Conservation (phyloP, 2,113 vertebrate species). For the Erpornis zantholeuca region DNA sequence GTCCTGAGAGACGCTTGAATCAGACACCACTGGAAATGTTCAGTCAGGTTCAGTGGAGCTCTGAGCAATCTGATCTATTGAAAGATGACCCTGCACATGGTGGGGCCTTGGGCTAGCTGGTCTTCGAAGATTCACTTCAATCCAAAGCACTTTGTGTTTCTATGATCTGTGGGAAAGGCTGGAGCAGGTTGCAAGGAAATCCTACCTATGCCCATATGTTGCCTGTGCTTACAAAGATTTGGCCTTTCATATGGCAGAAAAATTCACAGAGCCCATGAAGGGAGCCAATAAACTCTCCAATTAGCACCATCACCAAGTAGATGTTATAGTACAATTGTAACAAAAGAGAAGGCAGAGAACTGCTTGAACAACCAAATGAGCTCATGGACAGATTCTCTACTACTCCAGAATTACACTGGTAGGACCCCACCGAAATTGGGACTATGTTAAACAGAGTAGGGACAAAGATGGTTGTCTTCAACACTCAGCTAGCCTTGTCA, state of each 20-base stretch:
- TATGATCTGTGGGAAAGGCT: neutral
- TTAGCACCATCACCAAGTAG: neutral
- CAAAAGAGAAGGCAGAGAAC: neutral
- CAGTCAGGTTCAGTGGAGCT: neutral
- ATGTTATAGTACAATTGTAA: neutral
- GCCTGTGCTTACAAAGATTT: neutral
- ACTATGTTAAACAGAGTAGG: neutral
- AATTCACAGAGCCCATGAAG: neutral
- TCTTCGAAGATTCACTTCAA: neutral
- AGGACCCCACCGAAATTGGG: neutral
- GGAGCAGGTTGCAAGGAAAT: neutral
- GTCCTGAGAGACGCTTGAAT: neutral
- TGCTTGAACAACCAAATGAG: neutral
- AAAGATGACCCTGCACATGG: neutral
- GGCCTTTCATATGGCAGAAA: neutral
- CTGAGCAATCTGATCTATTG: neutral
- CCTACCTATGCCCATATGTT: accelerated
- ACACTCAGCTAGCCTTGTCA: neutral
- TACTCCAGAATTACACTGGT: neutral
- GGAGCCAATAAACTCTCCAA: neutral
- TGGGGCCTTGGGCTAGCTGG: neutral
- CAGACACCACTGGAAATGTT: accelerated
- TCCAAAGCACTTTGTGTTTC: neutral
- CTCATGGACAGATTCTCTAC: neutral
- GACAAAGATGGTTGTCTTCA: neutral